These are phyloP conservation scores for Pocillopora damicornis DNA, from an alignment of 64 coral and sea anemone genomes.

Conservation along the genomic window DNA sequence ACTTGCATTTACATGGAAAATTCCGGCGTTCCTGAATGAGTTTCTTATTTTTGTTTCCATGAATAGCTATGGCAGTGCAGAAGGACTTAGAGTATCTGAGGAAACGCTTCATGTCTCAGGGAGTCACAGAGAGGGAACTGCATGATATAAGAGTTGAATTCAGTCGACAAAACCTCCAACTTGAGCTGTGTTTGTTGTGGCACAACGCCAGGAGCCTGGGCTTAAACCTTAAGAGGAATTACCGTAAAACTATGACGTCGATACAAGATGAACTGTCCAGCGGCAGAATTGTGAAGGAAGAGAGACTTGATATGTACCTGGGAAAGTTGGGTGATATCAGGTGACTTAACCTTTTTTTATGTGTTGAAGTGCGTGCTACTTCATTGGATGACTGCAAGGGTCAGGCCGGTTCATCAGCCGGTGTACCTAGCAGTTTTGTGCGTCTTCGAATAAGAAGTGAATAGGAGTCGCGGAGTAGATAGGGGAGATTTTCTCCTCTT, in stretches of 20 bases:
- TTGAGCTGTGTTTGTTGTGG: conserved; percentile 41
- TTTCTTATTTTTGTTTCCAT: neutral
- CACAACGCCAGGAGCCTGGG: neutral
- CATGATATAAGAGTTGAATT: conserved; percentile 41
- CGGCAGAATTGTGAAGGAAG: neutral
- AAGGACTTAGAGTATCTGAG: conserved; percentile 26
- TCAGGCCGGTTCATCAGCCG: too few species aligned
- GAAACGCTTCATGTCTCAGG: conserved; percentile 7
- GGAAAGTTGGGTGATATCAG: neutral
- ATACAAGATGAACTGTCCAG: neutral
- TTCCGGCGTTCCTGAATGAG: too few species aligned
- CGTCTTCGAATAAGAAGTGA: too few species aligned
- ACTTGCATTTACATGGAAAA: neutral
- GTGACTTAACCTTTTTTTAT: neutral
- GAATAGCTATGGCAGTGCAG: neutral
- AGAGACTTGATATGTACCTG: neutral
- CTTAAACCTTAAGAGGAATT: neutral
- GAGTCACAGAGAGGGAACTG: conserved; percentile 27
- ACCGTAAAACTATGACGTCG: neutral
- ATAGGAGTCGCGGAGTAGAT: too few species aligned
- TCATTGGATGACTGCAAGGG: too few species aligned
- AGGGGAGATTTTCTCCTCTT: too few species aligned
- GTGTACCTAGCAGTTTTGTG: too few species aligned
- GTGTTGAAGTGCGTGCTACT: neutral
- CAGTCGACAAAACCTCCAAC: conserved; percentile 39